Percentiles rank a stretch among this genome's conserved stretches.
These are phyloP conservation scores for Lepilemur septentrionalis DNA, from an alignment of 2,797 vertebrate genomes.

Conservation along the genomic window DNA sequence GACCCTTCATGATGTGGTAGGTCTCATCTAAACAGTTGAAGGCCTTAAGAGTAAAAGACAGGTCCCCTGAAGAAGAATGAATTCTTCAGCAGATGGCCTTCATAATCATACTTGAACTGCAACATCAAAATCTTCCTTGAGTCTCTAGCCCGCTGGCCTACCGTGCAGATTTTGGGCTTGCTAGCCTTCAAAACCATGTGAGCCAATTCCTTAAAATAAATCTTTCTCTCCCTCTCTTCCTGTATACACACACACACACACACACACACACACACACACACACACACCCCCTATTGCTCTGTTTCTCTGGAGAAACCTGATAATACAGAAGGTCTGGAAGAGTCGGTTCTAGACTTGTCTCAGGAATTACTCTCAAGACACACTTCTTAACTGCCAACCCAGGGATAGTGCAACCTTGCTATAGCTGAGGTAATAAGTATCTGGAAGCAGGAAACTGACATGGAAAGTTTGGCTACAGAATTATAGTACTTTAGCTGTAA, in stretches of 20 bases:
- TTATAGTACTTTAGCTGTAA: background rate
- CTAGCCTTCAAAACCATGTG: background rate
- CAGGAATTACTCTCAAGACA: background rate
- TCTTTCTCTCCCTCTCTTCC: background rate
- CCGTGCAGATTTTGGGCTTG: background rate
- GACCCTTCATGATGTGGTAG: background rate
- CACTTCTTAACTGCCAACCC: background rate
- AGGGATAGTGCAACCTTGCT: background rate
- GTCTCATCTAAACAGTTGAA: background rate
- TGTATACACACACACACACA: background rate
- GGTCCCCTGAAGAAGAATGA: background rate
- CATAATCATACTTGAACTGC: background rate
- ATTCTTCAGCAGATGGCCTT: background rate
- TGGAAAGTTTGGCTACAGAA: background rate
- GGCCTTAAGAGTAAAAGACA: background rate
- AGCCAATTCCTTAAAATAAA: background rate
- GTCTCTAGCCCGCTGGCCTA: background rate
- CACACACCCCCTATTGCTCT: background rate
- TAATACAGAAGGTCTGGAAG: too few species aligned
- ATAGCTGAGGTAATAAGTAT: background rate
- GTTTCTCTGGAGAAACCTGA: background rate
- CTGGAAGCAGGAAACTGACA: background rate
- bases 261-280: background rate
- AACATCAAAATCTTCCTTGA: background rate
- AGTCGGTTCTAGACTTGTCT: background rate